Evolutionary conservation across 1,140 invertebrate genomes (phyloP), one percentile per base, ranked within the genome.

Genomic region (Oncopodura yosiiana): DNA sequence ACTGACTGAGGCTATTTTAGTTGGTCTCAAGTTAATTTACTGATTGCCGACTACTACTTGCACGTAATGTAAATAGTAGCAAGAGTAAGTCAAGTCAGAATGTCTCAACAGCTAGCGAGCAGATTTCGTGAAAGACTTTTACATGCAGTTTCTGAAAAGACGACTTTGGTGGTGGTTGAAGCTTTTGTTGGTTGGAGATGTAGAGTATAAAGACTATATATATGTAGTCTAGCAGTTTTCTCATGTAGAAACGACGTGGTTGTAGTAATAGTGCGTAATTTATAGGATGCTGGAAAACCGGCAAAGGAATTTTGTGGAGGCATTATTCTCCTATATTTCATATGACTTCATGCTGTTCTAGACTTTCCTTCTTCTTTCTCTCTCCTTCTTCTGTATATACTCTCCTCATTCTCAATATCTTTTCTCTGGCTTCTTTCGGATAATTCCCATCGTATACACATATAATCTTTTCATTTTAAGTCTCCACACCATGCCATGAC

Each of bases 241-340:
- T 45, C 43, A 6, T 27, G 6, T 26, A 21, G 21, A 8, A 9
- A n/a, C 37, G 9, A 6, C 16, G 16, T 8, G 23, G 36, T 49
- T 21, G 16, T 12, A 18, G 21, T 53, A 23, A 14, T 18, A 16
- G 27, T 55, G 24, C 41, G 53, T 55, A 60, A 60, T 60, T 60
- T 60, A 60, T 60, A 24, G 53, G 39, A 29, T 34, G 30, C 8
- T 38, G 45, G 42, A 32, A 21, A 36, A 45, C 26, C 55, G 38
- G 32, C 38, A 34, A 30, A 60, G 58, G 58, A 60, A 60, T 60
- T 60, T 60, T 54, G 58, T 60, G 58, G 58, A 60, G 30, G 52
- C 42, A 60, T 60, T 60, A 60, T 60, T 60, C 52, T 43, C 37
- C 52, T 48, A 54, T 61, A 57, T 61, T 58, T 61, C 60, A 58